Evolutionary conservation across 2,888 invertebrate species (phyloP).

Genomic region (Choreutis nemorana): DNA sequence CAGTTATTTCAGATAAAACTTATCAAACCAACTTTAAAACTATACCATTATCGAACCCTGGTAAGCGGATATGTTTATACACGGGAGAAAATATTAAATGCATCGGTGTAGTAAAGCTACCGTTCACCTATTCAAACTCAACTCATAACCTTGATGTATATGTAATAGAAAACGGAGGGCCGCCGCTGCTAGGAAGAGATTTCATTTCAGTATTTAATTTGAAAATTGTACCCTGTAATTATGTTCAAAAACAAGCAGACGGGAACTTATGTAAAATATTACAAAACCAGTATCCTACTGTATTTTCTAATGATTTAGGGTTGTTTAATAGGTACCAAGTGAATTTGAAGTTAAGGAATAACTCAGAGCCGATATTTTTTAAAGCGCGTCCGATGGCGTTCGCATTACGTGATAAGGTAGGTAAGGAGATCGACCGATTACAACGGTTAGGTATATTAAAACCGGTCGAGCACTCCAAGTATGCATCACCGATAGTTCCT

Average conservation of each 20-base stretch:
- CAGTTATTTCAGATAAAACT: too few species aligned
- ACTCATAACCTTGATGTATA: too few species aligned
- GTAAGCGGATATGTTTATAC: background rate
- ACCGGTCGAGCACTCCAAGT: constrained; percentile 1
- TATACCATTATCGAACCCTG: background rate
- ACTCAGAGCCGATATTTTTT: constrained; percentile 9
- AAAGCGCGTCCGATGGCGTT: constrained; percentile 13
- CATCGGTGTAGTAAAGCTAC: too few species aligned
- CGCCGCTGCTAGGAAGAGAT: constrained; percentile 13
- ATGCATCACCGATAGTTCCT: constrained; percentile 5
- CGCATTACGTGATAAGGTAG: constrained; percentile 10
- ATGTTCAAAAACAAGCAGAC: background rate
- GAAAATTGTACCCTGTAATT: constrained; percentile 8
- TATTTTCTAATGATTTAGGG: constrained; percentile 6
- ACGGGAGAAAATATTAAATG: too few species aligned
- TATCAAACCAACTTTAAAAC: too few species aligned
- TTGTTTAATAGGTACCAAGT: constrained; percentile 8
- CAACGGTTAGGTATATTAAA: constrained; percentile 2
- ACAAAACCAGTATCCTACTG: background rate
- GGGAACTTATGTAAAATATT: too few species aligned
- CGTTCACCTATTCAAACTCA: too few species aligned
- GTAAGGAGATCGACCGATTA: constrained; percentile 1
- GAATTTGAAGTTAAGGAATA: constrained; percentile 8
- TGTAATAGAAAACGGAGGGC: too few species aligned
- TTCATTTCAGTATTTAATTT: constrained; percentile 12